Evolutionary conservation across 2,888 invertebrate genomes (phyloP), one percentile per base, ranked within the genome.

Genomic region (Octodonta nipae): DNA sequence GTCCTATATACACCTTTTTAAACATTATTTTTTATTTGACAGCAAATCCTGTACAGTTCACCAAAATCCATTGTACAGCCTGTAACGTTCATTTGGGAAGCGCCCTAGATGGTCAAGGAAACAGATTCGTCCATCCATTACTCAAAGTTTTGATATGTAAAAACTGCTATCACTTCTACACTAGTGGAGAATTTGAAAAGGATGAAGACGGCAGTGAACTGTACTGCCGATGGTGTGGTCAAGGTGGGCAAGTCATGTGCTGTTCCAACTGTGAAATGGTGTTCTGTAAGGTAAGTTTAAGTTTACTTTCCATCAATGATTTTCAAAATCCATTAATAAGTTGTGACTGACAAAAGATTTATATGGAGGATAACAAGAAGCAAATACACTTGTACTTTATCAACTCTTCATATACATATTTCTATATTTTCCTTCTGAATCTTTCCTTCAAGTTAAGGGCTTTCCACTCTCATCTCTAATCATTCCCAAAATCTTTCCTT

Each of bases 161-260:
- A 29, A 67, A 69, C 28, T 84, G 84, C 55, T 75, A 75, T 45
- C 73, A 77, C 22, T 84, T 84, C 54, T 84, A 83, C 52, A 78
- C 78, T 32, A 81, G 81, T 55, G 83, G 83, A 4, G 80, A 78
- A 46, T 84, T 84, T 56, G 80, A 79, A 37, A 81, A 81, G 60
- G 83, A 83, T 30, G 82, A 83, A 55, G 84, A 84, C 62, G 81
- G 81, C 13, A 83, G 82, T 10, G 84, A 84, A 54, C 61, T 84
- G 38, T 84, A 83, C 51, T 84, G 84, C 47, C 70, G 83, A 29
- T 84, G 83, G 84, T 84, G 84, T 51, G 84, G 83, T 0, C 82
- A 84, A 56, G 84, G 69, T 15, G 63, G 63, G 1, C 56, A 61
- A 58, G 78, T 84, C 1, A 77, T 81, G 50, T 84, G 83, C 52